These are phyloP conservation scores for Odontamblyopus lacepedii DNA, from an alignment of 2,797 vertebrate genomes.

Conservation along the genomic window DNA sequence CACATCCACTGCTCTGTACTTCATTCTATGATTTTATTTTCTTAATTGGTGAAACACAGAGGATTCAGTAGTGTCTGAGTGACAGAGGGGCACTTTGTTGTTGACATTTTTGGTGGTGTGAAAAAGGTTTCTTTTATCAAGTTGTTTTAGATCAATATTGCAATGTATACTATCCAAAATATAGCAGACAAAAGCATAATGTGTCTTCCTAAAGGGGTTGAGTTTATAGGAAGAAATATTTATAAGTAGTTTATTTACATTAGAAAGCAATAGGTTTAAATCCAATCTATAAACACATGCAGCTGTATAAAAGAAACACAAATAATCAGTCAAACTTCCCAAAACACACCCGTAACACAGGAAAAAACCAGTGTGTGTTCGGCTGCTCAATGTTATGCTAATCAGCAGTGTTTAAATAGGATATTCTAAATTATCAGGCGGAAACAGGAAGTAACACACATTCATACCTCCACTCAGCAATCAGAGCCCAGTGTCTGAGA, in stretches of 20 bases:
- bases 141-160: too few species aligned
- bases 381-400: constrained; percentile 48
- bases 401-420: constrained; percentile 64
- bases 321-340: constrained; percentile 2
- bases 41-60: too few species aligned
- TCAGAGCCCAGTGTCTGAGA: constrained; percentile 46
- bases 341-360: constrained; percentile 15
- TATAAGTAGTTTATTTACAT: not conserved
- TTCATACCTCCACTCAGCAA: constrained; percentile 41
- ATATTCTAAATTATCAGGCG: constrained; percentile 43
- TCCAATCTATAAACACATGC: not conserved
- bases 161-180: too few species aligned
- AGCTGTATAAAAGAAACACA: not conserved
- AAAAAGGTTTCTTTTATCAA: too few species aligned
- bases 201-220: not conserved
- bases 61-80: too few species aligned
- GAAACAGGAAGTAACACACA: constrained; percentile 61
- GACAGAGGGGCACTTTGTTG: too few species aligned
- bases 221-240: not conserved
- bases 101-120: too few species aligned
- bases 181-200: too few species aligned
- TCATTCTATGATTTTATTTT: too few species aligned
- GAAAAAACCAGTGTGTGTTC: constrained; percentile 16
- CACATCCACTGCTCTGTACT: too few species aligned
- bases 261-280: not conserved